Evolutionary conservation across 2,113 vertebrate genomes (phyloP).

Genomic region (Gymnobelideus leadbeateri): DNA sequence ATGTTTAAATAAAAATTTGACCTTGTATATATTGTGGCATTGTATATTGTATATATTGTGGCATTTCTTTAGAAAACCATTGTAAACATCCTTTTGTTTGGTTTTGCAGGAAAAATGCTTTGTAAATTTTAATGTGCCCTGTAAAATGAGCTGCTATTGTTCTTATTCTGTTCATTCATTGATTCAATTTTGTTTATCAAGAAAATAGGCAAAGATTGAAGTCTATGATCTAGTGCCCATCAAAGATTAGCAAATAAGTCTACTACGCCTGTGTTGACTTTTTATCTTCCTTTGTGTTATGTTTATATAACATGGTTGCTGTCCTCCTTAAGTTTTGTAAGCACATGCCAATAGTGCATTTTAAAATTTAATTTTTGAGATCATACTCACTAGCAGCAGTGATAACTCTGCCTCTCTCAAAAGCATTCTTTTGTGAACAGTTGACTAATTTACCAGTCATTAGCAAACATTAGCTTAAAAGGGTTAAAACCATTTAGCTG

Average conservation of each 20-base stretch:
- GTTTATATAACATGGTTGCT: background rate
- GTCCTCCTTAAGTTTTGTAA: background rate
- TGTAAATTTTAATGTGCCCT: background rate
- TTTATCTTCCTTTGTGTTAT: background rate
- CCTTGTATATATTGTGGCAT: conserved; percentile 10
- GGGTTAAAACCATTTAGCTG: background rate
- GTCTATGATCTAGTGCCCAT: background rate
- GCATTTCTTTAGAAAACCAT: conserved; percentile 1
- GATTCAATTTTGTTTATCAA: background rate
- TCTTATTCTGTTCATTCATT: background rate
- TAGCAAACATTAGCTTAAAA: background rate
- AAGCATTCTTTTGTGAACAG: conserved; percentile 1
- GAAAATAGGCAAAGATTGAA: background rate
- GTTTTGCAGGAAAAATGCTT: background rate
- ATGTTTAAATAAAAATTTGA: conserved; percentile 28
- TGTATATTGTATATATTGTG: conserved; percentile 9
- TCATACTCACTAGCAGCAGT: conserved; percentile 12
- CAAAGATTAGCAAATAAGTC: background rate
- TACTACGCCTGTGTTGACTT: background rate
- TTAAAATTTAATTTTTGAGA: conserved; percentile 34
- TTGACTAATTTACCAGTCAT: background rate
- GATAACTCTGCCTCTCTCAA: background rate
- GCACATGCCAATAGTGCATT: background rate
- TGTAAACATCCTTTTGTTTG: background rate
- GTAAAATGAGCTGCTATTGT: background rate